Conservation (phyloP, 2,888 invertebrate genomes). For the Ochropacha duplaris region DNA sequence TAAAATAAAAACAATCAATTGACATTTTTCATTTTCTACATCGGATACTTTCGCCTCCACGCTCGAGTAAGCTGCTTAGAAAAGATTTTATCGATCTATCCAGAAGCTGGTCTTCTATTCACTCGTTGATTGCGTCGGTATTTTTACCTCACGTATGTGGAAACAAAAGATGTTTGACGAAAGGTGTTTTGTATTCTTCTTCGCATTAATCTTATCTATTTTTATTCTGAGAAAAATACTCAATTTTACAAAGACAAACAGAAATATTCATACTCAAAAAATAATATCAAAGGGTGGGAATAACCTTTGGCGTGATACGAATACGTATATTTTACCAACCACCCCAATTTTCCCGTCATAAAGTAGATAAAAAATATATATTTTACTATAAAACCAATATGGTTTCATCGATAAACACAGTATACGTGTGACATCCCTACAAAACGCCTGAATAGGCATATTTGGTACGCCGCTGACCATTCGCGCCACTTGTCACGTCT, state of each 20-base stretch:
- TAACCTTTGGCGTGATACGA: too few species aligned
- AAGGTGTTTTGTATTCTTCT: too few species aligned
- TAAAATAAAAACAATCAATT: too few species aligned
- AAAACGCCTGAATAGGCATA: not conserved
- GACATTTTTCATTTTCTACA: not conserved
- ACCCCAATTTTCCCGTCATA: too few species aligned
- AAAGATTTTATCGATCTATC: not conserved
- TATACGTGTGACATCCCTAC: not conserved
- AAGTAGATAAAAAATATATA: too few species aligned
- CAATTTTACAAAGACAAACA: too few species aligned
- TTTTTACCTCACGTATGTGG: not conserved
- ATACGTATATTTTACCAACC: too few species aligned
- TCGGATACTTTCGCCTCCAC: not conserved
- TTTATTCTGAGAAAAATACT: too few species aligned
- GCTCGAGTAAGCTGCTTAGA: not conserved
- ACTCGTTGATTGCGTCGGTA: not conserved
- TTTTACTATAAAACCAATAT: too few species aligned
- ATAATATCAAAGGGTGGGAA: too few species aligned
- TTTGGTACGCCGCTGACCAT: not conserved
- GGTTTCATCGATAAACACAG: not conserved
- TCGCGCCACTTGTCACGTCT: slow-evolving; percentile 3
- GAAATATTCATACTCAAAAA: too few species aligned
- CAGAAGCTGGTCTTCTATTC: not conserved
- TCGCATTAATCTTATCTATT: too few species aligned
- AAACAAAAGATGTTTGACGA: not conserved